Evolutionary conservation across 1,140 invertebrate genomes (phyloP).

Genomic region (Battus philenor): DNA sequence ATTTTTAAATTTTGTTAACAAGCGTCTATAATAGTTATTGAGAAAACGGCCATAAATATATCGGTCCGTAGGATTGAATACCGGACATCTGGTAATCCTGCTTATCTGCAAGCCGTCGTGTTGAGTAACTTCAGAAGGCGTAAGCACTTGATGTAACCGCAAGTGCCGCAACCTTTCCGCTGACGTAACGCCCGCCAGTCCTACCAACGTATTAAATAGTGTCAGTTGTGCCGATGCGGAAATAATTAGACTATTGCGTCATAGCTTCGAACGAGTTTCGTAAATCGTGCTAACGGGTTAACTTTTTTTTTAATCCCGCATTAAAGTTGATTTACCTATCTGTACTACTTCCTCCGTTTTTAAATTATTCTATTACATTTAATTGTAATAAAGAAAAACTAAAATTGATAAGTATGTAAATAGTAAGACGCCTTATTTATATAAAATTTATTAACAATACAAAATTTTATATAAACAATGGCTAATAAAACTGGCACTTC

Average conservation of each 20-base stretch:
- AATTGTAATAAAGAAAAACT: too few relatives aligned
- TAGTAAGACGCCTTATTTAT: too few relatives aligned
- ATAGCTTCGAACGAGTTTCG: constrained; percentile 29
- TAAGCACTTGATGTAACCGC: constrained; percentile 62
- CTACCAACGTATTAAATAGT: constrained; percentile 50
- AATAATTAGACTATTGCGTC: constrained; percentile 58
- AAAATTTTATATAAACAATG: too few relatives aligned
- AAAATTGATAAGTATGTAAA: too few relatives aligned
- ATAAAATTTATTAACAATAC: too few relatives aligned
- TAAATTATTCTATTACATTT: too few relatives aligned
- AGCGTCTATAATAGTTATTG: too few relatives aligned
- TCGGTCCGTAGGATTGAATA: constrained; percentile 21
- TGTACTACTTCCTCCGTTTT: too few relatives aligned
- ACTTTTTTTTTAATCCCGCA: constrained; percentile 13
- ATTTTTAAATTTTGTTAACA: too few relatives aligned
- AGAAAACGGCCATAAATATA: too few relatives aligned
- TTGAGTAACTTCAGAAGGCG: constrained; percentile 51
- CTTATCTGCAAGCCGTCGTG: constrained; percentile 36
- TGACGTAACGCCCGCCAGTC: constrained; percentile 57
- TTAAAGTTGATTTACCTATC: background rate
- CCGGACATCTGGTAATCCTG: constrained; percentile 30
- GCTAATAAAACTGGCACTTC: too few relatives aligned
- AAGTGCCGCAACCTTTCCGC: constrained; percentile 59
- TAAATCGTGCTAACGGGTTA: constrained; percentile 22
- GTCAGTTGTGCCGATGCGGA: constrained; percentile 53